phyloP scores from a whole-genome alignment of 2,888 invertebrate genomes.

The Drosophila percnosoma region DNA sequence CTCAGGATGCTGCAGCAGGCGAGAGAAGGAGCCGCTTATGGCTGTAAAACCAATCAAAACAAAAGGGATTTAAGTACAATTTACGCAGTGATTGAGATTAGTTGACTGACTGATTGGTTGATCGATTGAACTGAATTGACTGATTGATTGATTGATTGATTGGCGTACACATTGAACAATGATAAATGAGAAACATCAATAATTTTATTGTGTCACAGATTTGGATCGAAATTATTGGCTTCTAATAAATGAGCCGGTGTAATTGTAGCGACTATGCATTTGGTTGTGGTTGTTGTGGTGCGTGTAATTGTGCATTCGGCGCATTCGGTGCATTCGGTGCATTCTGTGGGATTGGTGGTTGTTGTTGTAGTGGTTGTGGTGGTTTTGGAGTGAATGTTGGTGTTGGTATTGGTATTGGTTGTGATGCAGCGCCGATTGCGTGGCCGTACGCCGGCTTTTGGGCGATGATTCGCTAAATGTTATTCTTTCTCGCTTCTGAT shows the following conservation, averaged over 20 bases:
- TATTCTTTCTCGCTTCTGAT: constrained; percentile 84
- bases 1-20: constrained; percentile 39
- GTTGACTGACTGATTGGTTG: constrained; percentile 40
- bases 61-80: constrained; percentile 68
- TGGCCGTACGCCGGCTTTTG: constrained; percentile 43
- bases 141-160: constrained; percentile 34
- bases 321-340: constrained; percentile 12
- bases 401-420: constrained; percentile 40
- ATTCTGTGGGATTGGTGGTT: constrained; percentile 35
- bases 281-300: constrained; percentile 37
- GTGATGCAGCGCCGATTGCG: constrained; percentile 64
- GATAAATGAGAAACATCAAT: constrained; percentile 37
- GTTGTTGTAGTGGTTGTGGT: constrained; percentile 40
- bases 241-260: constrained; percentile 28
- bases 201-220: constrained; percentile 27
- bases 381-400: constrained; percentile 24
- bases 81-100: constrained; percentile 51
- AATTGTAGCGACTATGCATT: constrained; percentile 56
- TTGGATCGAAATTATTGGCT: constrained; percentile 34
- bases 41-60: constrained; percentile 77
- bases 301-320: constrained; percentile 34
- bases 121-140: constrained; percentile 43
- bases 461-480: constrained; percentile 65
- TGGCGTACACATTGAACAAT: constrained; percentile 44
- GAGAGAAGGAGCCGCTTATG: constrained; percentile 52